phyloP scores from a whole-genome alignment of 2,113 vertebrate genomes.

The Misgurnus mizolepis region DNA sequence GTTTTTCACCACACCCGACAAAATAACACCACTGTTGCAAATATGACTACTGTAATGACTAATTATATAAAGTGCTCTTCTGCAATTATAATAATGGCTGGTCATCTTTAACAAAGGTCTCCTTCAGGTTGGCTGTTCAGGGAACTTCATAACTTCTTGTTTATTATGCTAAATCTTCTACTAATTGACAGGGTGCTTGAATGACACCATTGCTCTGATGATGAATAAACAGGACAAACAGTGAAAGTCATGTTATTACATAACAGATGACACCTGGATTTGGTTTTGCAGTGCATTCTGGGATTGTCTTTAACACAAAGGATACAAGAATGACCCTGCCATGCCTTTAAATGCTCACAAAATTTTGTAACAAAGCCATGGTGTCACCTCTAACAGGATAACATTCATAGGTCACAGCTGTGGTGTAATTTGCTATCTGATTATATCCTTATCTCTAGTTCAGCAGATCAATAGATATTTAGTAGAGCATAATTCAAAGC shows the following conservation, averaged over 20 bases:
- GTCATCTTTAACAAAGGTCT: background rate
- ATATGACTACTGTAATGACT: background rate
- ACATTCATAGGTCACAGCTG: background rate
- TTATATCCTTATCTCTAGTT: background rate
- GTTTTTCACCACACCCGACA: background rate
- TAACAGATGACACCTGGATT: constrained; percentile 42
- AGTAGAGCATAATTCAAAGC: constrained; percentile 6
- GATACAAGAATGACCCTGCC: background rate
- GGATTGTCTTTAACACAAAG: background rate
- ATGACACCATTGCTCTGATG: background rate
- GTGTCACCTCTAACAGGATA: too few relatives aligned
- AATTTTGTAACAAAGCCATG: too few relatives aligned
- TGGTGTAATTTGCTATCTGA: constrained; percentile 12
- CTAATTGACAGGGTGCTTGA: too few relatives aligned
- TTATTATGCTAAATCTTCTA: background rate
- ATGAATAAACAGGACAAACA: constrained; percentile 26
- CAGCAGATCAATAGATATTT: background rate
- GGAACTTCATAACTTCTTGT: background rate
- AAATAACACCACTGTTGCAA: background rate
- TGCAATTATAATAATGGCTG: background rate
- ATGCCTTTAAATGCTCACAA: too few relatives aligned
- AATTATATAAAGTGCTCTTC: background rate
- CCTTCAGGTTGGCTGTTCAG: background rate
- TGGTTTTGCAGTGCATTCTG: background rate
- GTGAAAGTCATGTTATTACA: constrained; percentile 25